Evolutionary conservation across 2,113 vertebrate species (phyloP).

Genomic region (Hippocampus guttulatus): DNA sequence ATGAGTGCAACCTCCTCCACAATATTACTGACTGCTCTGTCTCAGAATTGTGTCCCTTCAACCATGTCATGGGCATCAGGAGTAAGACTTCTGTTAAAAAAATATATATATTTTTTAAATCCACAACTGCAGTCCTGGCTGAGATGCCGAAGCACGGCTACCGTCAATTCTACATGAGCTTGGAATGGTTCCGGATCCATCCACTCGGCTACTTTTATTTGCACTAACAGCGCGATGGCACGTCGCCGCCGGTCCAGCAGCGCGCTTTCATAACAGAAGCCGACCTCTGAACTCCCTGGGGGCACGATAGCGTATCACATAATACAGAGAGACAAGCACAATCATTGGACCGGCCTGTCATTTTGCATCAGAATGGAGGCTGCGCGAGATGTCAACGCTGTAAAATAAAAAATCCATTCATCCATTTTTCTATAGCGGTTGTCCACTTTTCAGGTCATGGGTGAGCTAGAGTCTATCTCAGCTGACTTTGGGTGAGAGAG

Average conservation of each 20-base stretch:
- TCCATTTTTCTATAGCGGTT: not conserved
- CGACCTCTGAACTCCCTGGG: slow-evolving; percentile 45
- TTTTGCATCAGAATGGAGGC: slow-evolving; percentile 20
- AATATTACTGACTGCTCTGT: too few relatives aligned
- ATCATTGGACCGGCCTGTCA: slow-evolving; percentile 50
- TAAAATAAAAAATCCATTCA: slow-evolving; percentile 6
- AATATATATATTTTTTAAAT: not conserved
- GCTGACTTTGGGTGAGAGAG: not conserved
- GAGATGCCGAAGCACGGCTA: slow-evolving; percentile 12
- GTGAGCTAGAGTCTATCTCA: not conserved
- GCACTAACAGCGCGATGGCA: slow-evolving; percentile 12
- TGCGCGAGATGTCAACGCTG: not conserved
- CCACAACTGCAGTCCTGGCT: not conserved
- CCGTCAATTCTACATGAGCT: not conserved
- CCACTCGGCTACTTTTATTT: slow-evolving; percentile 4
- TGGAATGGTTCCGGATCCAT: too few relatives aligned
- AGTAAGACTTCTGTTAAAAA: too few relatives aligned
- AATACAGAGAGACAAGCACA: slow-evolving; percentile 52
- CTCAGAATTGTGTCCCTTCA: too few relatives aligned
- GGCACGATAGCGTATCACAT: slow-evolving; percentile 16
- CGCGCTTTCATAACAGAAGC: slow-evolving; percentile 34
- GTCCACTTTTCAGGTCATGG: not conserved
- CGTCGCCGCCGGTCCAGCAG: slow-evolving; percentile 17
- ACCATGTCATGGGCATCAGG: too few relatives aligned
- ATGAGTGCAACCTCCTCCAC: too few relatives aligned